A percentile compares a stretch with the other conserved stretches of the same genome.
Evolutionary conservation across 2,888 invertebrate species (phyloP).

Genomic region (Nomada fucata): DNA sequence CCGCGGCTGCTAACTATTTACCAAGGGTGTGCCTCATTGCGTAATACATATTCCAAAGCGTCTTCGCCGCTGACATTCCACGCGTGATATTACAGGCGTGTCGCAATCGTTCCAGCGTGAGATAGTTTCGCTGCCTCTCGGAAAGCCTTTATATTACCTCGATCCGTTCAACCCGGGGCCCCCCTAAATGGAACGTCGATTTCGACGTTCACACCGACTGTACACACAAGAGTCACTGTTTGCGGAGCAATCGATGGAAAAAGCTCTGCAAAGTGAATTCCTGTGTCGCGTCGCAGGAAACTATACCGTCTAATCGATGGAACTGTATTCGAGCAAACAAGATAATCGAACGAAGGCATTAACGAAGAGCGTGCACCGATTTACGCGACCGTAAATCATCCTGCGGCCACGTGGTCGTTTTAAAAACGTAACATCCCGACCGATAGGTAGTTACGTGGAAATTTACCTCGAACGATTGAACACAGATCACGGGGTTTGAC

Average conservation of each 20-base stretch:
- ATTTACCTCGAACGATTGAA: background rate
- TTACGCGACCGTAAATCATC: slow-evolving; percentile 36
- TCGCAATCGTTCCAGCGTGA: slow-evolving; percentile 42
- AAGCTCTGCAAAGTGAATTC: slow-evolving; percentile 24
- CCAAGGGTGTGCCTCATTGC: slow-evolving; percentile 59
- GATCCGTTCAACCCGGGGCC: background rate
- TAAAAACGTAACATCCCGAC: slow-evolving; percentile 6
- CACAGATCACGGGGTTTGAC: slow-evolving; percentile 24
- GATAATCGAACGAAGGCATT: no score
- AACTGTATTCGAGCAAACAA: background rate
- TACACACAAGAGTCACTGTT: slow-evolving; percentile 2
- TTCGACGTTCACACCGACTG: background rate
- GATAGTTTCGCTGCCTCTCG: slow-evolving; percentile 28
- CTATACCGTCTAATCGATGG: background rate
- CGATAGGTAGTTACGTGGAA: slow-evolving; percentile 12
- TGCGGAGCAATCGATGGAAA: slow-evolving; percentile 6
- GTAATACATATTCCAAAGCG: slow-evolving; percentile 42
- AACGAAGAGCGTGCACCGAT: background rate
- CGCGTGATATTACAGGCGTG: slow-evolving; percentile 27
- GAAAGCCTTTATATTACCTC: slow-evolving; percentile 1
- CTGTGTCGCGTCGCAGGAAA: slow-evolving; percentile 6
- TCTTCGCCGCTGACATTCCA: slow-evolving; percentile 60
- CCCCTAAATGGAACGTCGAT: slow-evolving; percentile 21
- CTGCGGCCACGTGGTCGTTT: background rate
- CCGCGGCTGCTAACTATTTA: slow-evolving; percentile 34